Conservation (phyloP, 2,113 vertebrate species). For the Manacus vitellinus region DNA sequence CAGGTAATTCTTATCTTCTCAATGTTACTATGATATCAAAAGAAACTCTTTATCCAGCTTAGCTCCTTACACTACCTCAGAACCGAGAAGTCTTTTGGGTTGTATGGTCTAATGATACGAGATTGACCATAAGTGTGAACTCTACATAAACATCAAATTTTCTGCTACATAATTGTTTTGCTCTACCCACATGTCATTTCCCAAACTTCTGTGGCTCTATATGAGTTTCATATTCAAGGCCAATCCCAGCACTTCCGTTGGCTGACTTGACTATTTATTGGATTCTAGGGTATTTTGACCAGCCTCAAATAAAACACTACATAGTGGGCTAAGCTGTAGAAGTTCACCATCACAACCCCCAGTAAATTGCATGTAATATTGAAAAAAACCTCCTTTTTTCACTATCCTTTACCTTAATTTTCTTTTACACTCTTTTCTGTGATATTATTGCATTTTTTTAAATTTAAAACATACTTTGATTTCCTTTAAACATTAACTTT, state of each 20-base stretch:
- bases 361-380: not conserved
- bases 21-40: not conserved
- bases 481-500: not conserved
- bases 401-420: not conserved
- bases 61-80: not conserved
- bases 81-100: not conserved
- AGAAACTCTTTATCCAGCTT: not conserved
- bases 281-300: not conserved
- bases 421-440: not conserved
- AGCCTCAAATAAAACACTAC: not conserved
- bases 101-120: not conserved
- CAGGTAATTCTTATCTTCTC: not conserved
- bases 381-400: rapidly evolving
- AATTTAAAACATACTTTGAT: not conserved
- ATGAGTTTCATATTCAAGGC: not conserved
- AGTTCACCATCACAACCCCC: too few relatives aligned
- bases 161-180: not conserved
- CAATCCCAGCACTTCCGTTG: not conserved
- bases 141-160: not conserved
- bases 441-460: not conserved
- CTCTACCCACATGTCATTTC: not conserved
- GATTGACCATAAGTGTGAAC: rapidly evolving
- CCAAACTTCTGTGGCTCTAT: not conserved
- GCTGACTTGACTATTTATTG: not conserved
- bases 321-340: not conserved